Base-by-base conservation (phyloP, 2,888 invertebrate genomes). In the Epicampocera succincta region DNA sequence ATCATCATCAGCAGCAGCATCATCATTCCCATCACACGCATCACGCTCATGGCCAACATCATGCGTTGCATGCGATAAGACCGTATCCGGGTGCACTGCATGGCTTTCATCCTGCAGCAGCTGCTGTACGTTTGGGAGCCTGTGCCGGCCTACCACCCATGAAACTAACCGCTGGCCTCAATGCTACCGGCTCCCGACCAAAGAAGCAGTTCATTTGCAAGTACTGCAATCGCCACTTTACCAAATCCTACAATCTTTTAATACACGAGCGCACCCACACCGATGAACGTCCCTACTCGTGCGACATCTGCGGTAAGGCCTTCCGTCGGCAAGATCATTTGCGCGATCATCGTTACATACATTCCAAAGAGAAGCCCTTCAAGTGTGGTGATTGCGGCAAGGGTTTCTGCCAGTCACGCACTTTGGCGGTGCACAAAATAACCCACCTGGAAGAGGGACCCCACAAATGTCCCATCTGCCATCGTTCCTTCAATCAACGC, bases 201-300 rank as follows among this genome's bases (percentile, higher is more conserved):
- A 95, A 95, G 90, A 95, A 95, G 86, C 95, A 99, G 92, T 99
- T 98, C 92, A 98, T 99, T 89, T 99, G 99, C 93, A 97, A 98
- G 92, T 99, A 96, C 92, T 99, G 99, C 92, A 96, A 97, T 90
- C 94, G 99, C 44, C 97, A 98, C 90, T 99, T 99, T 92, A 99
- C 98, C 84, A 99, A 99, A 91, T 97, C 98, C 61, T 99, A 99
- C 93, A 99, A 99, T 91, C 93, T 99, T 86, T 93, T 99, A 87
- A 99, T 99, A 86, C 99, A 99, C 91, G 99, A 98, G 90, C 93
- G 98, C 87, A 99, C 98, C 2, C 99, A 99, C 91, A 99, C 98
- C 44, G 98, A 98, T 90, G 98, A 99, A 91, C 93, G 98, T 81
- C 98, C 98, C 12, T 99, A 98, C 91, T 96, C 97, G 48, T 98